Percentiles rank a stretch among this genome's conserved stretches.
Evolutionary conservation across 2,797 vertebrate genomes (phyloP).

Genomic region (Acridotheres tristis): DNA sequence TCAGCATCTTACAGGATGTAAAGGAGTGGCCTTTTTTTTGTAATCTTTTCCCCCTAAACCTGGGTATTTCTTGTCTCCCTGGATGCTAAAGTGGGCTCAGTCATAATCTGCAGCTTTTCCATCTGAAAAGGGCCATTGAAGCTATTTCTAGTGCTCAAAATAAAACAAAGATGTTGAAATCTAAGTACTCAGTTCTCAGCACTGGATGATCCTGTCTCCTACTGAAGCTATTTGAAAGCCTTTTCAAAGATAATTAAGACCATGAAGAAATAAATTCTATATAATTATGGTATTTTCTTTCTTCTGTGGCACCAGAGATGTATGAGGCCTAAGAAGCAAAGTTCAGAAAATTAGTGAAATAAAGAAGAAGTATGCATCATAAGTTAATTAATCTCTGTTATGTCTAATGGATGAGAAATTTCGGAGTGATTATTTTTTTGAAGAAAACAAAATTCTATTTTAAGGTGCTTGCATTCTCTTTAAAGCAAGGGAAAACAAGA

Average conservation of each 20-base stretch:
- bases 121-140: background rate
- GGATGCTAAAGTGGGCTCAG: background rate
- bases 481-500: constrained; percentile 7
- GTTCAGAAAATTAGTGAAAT: background rate
- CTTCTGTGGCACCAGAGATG: background rate
- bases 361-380: background rate
- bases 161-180: background rate
- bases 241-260: background rate
- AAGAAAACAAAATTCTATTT: background rate
- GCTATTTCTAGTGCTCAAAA: background rate
- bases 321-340: constrained; percentile 5
- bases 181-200: background rate
- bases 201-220: background rate
- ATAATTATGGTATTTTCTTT: background rate
- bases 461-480: background rate
- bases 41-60: background rate
- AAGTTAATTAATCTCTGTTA: background rate
- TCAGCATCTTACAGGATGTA: background rate
- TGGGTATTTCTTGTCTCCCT: background rate
- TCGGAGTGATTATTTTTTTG: background rate
- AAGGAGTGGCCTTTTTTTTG: background rate
- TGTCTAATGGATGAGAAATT: background rate
- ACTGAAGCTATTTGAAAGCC: background rate
- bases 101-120: background rate
- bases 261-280: background rate